Base-by-base conservation (phyloP, 2,888 invertebrate species). In the Cataglyphis cursor region DNA sequence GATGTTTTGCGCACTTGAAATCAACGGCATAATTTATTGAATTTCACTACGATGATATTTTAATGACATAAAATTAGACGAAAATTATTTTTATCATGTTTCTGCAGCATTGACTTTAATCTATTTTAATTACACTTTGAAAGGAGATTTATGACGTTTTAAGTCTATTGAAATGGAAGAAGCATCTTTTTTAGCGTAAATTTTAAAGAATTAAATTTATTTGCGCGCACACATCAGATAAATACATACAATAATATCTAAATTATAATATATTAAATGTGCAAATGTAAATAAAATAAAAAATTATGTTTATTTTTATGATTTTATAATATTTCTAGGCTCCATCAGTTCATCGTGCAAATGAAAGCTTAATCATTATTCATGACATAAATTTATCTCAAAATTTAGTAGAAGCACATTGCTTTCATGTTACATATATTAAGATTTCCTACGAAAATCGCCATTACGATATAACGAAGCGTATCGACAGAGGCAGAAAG, bases 331-430 rank as follows among this genome's bases (percentile, higher is more conserved):
- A 35, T 31, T 21, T 24, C 3, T 24, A 35, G 1, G 21, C 35
- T 75, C 44, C 24, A 35, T 51, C 8, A 9, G 3, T 38, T 38
- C 38, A 28, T 51, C 12, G 24, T 24, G n/a, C 6, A 68, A 48
- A 57, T 44, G 3, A 68, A 38, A 48, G 21, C 2, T 31, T 35
- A 76, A 68, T 68, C 9, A 54, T 68, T 76, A 76, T 76, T 76
- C 76, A 76, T 76, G 28, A 54, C 21, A 54, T 66, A 12, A 41
- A 38, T 12, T 15, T 21, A 28, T 57, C 41, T 76, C 41, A 68
- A 68, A 66, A 54, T 57, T 41, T 54, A 76, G 28, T 68, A 57
- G 28, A 38, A 54, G 28, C n/a, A 75, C 38, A 66, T 66, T 54
- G 54, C 21, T 15, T 54, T 15, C n/a, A 21, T 9, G 66, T 66